A percentile compares a stretch with the other conserved stretches of the same genome.
phyloP scores from a whole-genome alignment of 2,113 vertebrate genomes.

The Upupa epops region DNA sequence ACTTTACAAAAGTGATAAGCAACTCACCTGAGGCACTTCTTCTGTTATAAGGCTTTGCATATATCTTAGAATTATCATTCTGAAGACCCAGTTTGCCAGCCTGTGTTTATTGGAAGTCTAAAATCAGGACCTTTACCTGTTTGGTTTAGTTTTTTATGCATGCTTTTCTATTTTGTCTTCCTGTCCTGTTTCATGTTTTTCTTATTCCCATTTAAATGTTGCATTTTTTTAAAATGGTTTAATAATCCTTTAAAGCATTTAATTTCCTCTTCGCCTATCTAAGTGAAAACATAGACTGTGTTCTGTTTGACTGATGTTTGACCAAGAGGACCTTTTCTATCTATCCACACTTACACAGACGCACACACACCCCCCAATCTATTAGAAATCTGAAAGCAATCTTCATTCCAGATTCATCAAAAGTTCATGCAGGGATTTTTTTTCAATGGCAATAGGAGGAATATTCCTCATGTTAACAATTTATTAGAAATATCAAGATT shows the following conservation, averaged over 20 bases:
- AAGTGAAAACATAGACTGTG: conserved; percentile 17
- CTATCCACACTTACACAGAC: fast-evolving
- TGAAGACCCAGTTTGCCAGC: background rate
- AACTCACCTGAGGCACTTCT: background rate
- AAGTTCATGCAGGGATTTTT: background rate
- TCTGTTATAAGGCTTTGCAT: background rate
- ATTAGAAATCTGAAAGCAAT: conserved; percentile 1
- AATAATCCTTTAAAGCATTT: conserved; percentile 33
- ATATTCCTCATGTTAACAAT: background rate
- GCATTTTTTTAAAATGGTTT: background rate
- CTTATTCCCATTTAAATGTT: background rate
- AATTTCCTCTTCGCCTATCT: conserved; percentile 44
- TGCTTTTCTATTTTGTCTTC: conserved; percentile 8
- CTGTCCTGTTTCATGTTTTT: conserved; percentile 8
- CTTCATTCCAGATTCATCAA: conserved; percentile 3
- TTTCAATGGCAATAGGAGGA: background rate
- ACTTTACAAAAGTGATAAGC: background rate
- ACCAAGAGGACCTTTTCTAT: background rate
- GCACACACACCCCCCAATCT: background rate
- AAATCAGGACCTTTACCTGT: background rate
- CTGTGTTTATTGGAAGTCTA: background rate
- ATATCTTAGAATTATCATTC: background rate
- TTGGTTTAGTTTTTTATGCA: background rate
- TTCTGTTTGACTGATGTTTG: background rate
- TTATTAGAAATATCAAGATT: conserved; percentile 31